A percentile compares a stretch with the other conserved stretches of the same genome.
phyloP scores from a whole-genome alignment of 1,140 invertebrate species.

The Hylyphantes graminicola region DNA sequence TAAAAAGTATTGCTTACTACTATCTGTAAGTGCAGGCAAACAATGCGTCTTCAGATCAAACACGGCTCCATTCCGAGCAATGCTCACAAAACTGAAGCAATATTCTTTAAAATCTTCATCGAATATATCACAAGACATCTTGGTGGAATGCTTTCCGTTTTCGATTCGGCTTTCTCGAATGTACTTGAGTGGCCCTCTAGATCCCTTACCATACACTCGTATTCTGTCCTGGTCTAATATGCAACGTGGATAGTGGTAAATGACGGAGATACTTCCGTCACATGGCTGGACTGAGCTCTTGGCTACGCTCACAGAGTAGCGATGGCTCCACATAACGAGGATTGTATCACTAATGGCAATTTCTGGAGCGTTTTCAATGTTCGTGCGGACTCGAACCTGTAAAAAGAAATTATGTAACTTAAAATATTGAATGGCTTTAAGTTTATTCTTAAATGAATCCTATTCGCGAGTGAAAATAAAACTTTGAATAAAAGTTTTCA shows the following conservation, averaged over 20 bases:
- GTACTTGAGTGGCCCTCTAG: slow-evolving; percentile 55
- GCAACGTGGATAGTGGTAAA: slow-evolving; percentile 62
- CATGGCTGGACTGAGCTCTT: slow-evolving; percentile 57
- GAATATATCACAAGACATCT: slow-evolving; percentile 62
- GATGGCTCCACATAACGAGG: slow-evolving; percentile 61
- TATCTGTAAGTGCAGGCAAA: slow-evolving; percentile 50
- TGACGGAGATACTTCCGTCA: slow-evolving; percentile 58
- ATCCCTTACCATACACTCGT: slow-evolving; percentile 61
- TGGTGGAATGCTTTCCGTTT: slow-evolving; percentile 58
- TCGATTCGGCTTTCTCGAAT: slow-evolving; percentile 61
- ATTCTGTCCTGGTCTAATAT: slow-evolving; percentile 61
- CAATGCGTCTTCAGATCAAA: slow-evolving; percentile 60
- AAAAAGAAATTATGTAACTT: not conserved
- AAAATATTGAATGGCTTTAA: not conserved
- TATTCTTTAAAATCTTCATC: slow-evolving; percentile 59
- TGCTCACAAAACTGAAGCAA: slow-evolving; percentile 63
- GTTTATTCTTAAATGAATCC: no score
- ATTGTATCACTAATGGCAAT: slow-evolving; percentile 60
- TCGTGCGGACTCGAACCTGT: slow-evolving; percentile 30
- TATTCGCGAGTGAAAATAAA: not conserved
- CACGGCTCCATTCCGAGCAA: slow-evolving; percentile 61
- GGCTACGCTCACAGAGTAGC: slow-evolving; percentile 59
- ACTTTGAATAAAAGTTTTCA: no score
- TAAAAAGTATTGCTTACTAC: slow-evolving; percentile 38
- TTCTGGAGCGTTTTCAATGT: slow-evolving; percentile 13